Conservation (phyloP, 2,113 vertebrate species). For the Picathartes gymnocephalus region DNA sequence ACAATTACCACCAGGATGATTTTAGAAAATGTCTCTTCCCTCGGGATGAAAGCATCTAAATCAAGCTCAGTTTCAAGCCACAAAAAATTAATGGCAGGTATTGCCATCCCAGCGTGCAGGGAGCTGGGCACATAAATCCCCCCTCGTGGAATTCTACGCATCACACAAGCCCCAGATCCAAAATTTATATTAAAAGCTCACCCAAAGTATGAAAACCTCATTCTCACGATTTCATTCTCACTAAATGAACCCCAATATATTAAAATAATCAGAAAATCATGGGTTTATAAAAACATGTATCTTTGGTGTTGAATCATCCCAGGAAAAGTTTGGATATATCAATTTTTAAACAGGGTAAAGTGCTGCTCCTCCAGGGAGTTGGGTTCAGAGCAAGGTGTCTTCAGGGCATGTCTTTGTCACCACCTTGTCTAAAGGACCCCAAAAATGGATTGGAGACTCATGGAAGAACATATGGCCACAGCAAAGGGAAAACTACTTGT, state of each 20-base stretch:
- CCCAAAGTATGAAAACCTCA: background rate
- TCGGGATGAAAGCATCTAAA: slow-evolving; percentile 30
- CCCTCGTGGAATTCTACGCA: background rate
- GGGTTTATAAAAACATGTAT: background rate
- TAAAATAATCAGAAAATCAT: background rate
- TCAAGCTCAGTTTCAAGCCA: background rate
- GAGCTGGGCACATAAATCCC: background rate
- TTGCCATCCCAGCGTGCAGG: background rate
- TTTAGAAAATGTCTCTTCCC: slow-evolving; percentile 5
- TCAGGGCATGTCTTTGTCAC: background rate
- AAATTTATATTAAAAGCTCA: background rate
- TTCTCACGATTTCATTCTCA: background rate
- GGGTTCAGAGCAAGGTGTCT: background rate
- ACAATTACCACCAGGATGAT: background rate
- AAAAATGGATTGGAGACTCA: background rate
- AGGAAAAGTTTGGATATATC: background rate
- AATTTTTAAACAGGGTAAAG: background rate
- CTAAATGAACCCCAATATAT: background rate
- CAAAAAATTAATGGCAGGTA: background rate
- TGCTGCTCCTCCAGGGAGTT: background rate
- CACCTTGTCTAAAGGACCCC: background rate
- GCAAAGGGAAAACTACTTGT: background rate
- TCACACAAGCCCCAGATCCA: background rate
- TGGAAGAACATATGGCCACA: accelerated
- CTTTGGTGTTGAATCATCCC: background rate